These are phyloP conservation scores for Palythoa grandiflora DNA, from an alignment of 92 coral and sea anemone species.

Conservation along the genomic window DNA sequence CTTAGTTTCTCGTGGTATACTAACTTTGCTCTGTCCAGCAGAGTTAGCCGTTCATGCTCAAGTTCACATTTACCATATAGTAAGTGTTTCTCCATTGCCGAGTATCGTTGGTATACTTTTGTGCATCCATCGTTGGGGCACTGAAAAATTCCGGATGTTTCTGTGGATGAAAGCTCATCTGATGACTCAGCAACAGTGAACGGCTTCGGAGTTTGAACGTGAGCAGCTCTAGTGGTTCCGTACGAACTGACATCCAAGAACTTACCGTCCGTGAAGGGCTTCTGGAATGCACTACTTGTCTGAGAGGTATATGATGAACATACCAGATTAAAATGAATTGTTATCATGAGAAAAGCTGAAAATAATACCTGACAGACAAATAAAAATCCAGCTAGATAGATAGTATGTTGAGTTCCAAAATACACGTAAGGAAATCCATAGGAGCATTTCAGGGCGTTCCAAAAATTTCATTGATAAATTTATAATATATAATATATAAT, in stretches of 20 bases:
- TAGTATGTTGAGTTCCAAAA: conserved; percentile 3
- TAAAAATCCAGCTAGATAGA: not conserved
- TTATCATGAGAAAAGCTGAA: not conserved
- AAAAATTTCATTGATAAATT: conserved; percentile 7
- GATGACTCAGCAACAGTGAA: not conserved
- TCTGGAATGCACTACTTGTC: conserved; percentile 22
- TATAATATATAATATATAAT: not conserved
- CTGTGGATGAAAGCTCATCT: conserved; percentile 5
- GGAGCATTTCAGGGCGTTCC: conserved; percentile 21
- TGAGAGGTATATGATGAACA: conserved; percentile 34
- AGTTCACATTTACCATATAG: conserved; percentile 37
- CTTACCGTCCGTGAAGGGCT: conserved; percentile 32
- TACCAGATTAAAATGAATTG: conserved; percentile 3
- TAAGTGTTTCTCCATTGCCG: conserved; percentile 39
- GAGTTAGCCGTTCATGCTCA: conserved; percentile 27
- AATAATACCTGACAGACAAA: not conserved
- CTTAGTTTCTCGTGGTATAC: conserved; percentile 25
- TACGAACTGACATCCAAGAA: conserved; percentile 25
- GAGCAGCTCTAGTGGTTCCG: conserved; percentile 47
- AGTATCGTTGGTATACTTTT: conserved; percentile 37
- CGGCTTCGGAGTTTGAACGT: conserved; percentile 25
- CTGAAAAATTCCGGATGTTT: conserved; percentile 10
- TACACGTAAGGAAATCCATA: conserved; percentile 8
- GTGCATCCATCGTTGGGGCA: conserved; percentile 45
- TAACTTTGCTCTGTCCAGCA: conserved; percentile 33